These are phyloP conservation scores for Piprites chloris DNA, from an alignment of 2,113 vertebrate species.

Conservation along the genomic window DNA sequence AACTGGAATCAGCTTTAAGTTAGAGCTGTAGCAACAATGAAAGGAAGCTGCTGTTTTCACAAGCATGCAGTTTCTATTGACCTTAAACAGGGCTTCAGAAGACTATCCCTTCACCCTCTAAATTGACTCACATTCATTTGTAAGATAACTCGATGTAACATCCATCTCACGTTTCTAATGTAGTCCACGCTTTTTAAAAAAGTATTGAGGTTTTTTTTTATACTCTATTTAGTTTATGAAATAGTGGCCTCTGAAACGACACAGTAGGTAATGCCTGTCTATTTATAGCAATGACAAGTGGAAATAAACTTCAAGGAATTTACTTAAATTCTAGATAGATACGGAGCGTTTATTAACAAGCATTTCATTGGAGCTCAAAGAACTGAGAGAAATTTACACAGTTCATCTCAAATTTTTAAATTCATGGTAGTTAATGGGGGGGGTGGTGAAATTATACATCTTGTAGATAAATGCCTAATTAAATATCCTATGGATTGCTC, in stretches of 20 bases:
- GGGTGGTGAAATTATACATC: slow-evolving; percentile 32
- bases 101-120: background rate
- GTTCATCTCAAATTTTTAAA: slow-evolving; percentile 42
- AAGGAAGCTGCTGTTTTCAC: background rate
- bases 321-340: slow-evolving; percentile 15
- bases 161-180: background rate
- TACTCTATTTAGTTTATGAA: background rate
- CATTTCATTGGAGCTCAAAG: slow-evolving; percentile 41
- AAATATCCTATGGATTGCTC: background rate
- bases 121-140: background rate
- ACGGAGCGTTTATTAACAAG: slow-evolving; percentile 21
- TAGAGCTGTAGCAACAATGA: background rate
- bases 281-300: slow-evolving; percentile 18
- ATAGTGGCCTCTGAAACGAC: background rate
- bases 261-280: background rate
- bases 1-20: background rate
- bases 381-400: slow-evolving; percentile 34
- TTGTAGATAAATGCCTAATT: slow-evolving; percentile 56
- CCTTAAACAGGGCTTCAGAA: background rate
- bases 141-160: background rate
- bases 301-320: slow-evolving; percentile 10
- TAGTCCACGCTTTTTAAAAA: background rate
- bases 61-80: background rate
- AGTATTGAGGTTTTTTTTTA: background rate
- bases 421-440: slow-evolving; percentile 20